phyloP scores from a whole-genome alignment of 1,140 invertebrate genomes.

The Magallana ariakensis region DNA sequence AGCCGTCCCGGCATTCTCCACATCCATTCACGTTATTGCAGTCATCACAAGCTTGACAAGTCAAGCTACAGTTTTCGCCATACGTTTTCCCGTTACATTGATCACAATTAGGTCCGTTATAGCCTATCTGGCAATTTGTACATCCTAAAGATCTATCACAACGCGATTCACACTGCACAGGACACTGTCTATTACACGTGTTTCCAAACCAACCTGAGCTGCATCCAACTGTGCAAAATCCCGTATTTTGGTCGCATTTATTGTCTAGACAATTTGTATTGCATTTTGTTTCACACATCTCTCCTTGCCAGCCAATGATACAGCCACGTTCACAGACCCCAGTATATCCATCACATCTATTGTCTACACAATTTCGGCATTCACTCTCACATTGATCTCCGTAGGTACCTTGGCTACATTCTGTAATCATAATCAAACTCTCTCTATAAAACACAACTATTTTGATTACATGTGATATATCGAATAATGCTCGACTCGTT shows the following conservation, averaged over 20 bases:
- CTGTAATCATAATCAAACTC: background rate
- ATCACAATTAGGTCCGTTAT: background rate
- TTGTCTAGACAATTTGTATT: background rate
- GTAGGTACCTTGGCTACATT: slow-evolving; percentile 13
- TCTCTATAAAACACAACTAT: no score
- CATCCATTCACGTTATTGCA: background rate
- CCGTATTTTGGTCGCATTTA: background rate
- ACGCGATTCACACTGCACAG: background rate
- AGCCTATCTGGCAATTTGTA: background rate
- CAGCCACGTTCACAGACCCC: background rate
- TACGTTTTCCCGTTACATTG: background rate
- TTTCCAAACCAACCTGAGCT: background rate
- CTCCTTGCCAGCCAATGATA: background rate
- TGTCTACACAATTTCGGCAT: background rate
- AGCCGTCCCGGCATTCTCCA: background rate
- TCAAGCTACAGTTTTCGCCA: background rate
- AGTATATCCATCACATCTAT: background rate
- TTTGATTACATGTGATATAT: no score
- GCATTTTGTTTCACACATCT: background rate
- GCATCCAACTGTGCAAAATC: background rate
- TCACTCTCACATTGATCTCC: background rate
- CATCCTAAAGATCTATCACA: background rate
- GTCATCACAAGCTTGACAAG: background rate
- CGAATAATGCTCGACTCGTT: no score
- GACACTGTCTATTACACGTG: background rate